Evolutionary conservation across 2,888 invertebrate species (phyloP).

Genomic region (Eupeodes luniger): DNA sequence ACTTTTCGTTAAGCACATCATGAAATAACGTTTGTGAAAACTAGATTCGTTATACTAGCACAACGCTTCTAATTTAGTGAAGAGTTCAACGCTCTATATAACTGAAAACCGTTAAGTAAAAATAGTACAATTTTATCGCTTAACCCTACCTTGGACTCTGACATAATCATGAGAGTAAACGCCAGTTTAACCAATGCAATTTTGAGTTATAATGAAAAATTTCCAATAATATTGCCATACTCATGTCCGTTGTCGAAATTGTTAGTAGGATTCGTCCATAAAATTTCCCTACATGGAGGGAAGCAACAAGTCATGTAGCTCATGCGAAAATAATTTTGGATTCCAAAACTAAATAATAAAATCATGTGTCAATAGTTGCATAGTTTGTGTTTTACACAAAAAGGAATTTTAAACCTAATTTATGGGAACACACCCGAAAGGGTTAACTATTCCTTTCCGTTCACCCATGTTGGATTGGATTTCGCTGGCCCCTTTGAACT

Average conservation of each 20-base stretch:
- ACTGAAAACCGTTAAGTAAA: not conserved
- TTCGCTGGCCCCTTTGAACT: constrained; percentile 65
- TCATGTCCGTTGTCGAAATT: not conserved
- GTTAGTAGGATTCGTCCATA: constrained; percentile 6
- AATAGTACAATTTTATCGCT: not conserved
- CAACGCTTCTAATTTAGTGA: constrained; percentile 22
- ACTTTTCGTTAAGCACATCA: not conserved
- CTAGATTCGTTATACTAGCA: not conserved
- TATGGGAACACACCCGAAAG: constrained; percentile 66
- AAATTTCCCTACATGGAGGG: constrained; percentile 11
- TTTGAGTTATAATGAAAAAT: constrained; percentile 6
- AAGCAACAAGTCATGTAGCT: constrained; percentile 38
- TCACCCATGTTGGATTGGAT: constrained; percentile 57
- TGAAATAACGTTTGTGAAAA: not conserved
- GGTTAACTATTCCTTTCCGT: constrained; percentile 45
- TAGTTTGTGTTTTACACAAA: constrained; percentile 41
- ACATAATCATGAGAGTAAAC: constrained; percentile 11
- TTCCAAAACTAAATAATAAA: constrained; percentile 42
- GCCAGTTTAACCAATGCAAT: not conserved
- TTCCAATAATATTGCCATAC: constrained; percentile 12
- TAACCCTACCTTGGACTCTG: not conserved
- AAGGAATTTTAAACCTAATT: constrained; percentile 36
- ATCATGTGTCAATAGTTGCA: constrained; percentile 31
- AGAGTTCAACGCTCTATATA: not conserved
- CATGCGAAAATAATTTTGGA: constrained; percentile 36